Evolutionary conservation across 64 coral and sea anemone species (phyloP), one percentile per base, ranked within the genome.

Genomic region (Catalaphyllia jardinei): DNA sequence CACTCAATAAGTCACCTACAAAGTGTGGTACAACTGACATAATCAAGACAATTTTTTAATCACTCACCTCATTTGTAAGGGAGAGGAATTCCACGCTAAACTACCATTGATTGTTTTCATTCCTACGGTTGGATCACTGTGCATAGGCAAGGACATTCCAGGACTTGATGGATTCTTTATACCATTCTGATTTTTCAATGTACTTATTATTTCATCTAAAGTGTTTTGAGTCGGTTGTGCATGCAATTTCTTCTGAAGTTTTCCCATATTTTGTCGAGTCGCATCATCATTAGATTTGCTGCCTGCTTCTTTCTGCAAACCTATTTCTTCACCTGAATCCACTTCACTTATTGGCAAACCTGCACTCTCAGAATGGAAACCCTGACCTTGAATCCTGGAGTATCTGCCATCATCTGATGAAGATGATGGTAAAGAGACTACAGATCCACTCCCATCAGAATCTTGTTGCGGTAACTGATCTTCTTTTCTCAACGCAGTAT

Each of bases 191-290:
- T 73, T 80, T 83, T 93, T 89, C 69, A 97, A 46, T n/a, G 87
- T 78, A 30, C 38, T 90, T 50, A 97, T 83, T 17, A 97, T 97
- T 71, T 97, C 91, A 81, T 93, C 89, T 17, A 97, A 86, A 30
- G 88, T 87, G 73, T 97, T 91, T 30, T 97, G 88, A 20, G 72
- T 84, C 18, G 83, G 95, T 55, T 65, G 62, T 17, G 38, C 50
- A 14, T 87, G 67, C 51, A 69, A 52, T 77, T 51, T 96, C 18
- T 96, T 77, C 24, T 67, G 76, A 39, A 80, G 31, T 76, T 83
- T 73, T 17, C 72, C 67, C 62, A 93, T 6, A 76, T 82, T 76
- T 76, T 63, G 29, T 14, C 62, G 63, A 69, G 62, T 10, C n/a
- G 60, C 38, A 25, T 42, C 59, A 51, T 69, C 81, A 64, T 35